phyloP scores from a whole-genome alignment of 1,140 invertebrate species.

The Papilio aristodemus region DNA sequence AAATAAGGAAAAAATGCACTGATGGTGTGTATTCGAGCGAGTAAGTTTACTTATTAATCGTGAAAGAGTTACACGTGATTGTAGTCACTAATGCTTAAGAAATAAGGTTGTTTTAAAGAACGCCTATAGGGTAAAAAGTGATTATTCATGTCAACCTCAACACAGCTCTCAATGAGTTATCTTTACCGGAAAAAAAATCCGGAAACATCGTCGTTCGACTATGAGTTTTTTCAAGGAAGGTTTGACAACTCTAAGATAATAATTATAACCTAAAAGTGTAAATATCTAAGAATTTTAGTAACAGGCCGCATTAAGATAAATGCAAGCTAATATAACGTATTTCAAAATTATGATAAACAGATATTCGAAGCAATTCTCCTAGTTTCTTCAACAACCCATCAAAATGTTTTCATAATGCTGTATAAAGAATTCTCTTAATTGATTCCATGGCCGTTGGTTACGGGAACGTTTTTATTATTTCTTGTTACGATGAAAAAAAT shows the following conservation, averaged over 20 bases:
- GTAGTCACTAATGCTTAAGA: not conserved
- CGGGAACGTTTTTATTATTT: not conserved
- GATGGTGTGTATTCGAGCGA: slow-evolving; percentile 40
- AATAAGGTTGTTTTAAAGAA: slow-evolving; percentile 13
- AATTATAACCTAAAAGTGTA: not conserved
- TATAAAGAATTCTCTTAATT: not conserved
- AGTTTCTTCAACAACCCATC: not conserved
- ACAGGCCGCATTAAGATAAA: too few species aligned
- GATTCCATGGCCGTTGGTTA: not conserved
- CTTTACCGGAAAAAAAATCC: slow-evolving; percentile 49
- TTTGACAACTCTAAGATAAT: slow-evolving; percentile 16
- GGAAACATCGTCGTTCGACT: slow-evolving; percentile 40
- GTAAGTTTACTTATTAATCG: slow-evolving; percentile 2
- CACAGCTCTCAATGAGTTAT: slow-evolving; percentile 45
- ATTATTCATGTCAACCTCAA: slow-evolving; percentile 28
- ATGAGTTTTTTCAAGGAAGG: slow-evolving; percentile 27
- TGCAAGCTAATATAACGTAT: too few species aligned
- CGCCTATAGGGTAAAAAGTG: not conserved
- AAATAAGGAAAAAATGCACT: slow-evolving; percentile 65
- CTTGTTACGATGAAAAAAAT: not conserved
- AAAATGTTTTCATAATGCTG: not conserved
- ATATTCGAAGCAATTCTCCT: too few species aligned
- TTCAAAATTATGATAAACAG: too few species aligned
- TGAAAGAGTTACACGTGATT: not conserved
- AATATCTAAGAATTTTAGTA: not conserved